Percentiles rank a stretch among this genome's conserved stretches.
These are phyloP conservation scores for Eidolon helvum DNA, from an alignment of 2,113 vertebrate genomes.

Conservation along the genomic window DNA sequence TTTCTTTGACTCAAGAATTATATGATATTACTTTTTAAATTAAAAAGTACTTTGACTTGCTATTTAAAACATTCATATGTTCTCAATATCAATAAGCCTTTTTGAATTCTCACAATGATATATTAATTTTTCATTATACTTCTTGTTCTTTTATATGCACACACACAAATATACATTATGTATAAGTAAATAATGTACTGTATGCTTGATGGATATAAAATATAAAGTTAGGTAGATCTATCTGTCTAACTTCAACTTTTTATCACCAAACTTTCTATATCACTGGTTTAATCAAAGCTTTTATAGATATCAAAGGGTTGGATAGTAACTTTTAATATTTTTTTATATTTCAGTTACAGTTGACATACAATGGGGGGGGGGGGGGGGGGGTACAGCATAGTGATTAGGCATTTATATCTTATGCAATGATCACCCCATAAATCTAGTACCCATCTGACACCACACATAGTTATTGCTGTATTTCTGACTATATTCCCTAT, in stretches of 20 bases:
- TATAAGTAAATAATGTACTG: background rate
- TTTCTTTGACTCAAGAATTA: background rate
- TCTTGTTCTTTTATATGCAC: background rate
- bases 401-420: too few species aligned
- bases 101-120: background rate
- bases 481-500: too few species aligned
- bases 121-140: background rate
- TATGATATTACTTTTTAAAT: background rate
- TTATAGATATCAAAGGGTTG: background rate
- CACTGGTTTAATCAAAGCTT: background rate
- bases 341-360: too few species aligned
- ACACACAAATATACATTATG: background rate
- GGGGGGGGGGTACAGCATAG: too few species aligned
- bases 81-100: background rate
- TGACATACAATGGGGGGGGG: too few species aligned
- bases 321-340: background rate
- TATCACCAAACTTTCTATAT: background rate
- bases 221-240: background rate
- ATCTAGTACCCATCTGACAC: too few species aligned
- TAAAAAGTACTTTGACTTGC: background rate
- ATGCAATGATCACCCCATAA: too few species aligned
- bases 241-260: background rate
- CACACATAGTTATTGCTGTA: too few species aligned
- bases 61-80: background rate
- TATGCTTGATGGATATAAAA: background rate